Evolutionary conservation across 1,140 invertebrate species (phyloP).

Genomic region (Calliphora vicina): DNA sequence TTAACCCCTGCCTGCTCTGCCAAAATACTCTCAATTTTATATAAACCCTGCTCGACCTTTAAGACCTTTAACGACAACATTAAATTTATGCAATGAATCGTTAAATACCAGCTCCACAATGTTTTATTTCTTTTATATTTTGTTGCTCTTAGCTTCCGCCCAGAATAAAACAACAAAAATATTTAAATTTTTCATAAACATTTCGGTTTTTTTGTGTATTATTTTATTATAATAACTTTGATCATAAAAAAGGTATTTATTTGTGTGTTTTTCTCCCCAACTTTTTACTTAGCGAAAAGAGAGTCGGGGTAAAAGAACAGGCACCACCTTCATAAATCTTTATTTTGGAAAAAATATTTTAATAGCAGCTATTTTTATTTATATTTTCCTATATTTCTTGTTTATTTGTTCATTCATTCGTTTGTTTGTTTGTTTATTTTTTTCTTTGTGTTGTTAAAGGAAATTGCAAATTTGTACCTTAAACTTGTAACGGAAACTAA

Average conservation of each 20-base stretch:
- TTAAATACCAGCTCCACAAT: background rate
- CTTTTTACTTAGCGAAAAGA: background rate
- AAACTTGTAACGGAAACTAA: background rate
- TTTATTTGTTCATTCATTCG: background rate
- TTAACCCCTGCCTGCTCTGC: background rate
- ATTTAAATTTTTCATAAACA: background rate
- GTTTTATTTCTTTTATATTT: background rate
- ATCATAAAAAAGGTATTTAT: constrained; percentile 1
- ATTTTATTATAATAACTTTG: background rate
- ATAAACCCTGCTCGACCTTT: background rate
- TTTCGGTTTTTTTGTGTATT: background rate
- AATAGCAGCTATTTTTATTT: background rate
- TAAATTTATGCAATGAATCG: constrained; percentile 11
- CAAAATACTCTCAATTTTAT: background rate
- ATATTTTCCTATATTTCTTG: background rate
- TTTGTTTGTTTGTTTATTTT: background rate
- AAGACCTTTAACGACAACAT: constrained; percentile 1
- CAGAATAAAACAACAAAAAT: background rate
- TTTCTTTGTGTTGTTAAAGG: background rate
- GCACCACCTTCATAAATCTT: background rate
- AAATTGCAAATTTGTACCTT: no score
- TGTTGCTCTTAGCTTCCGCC: background rate
- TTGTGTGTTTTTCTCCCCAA: background rate
- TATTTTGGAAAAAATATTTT: background rate
- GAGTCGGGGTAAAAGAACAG: background rate